A percentile compares a stretch with the other conserved stretches of the same genome.
These are phyloP conservation scores for Calosoma granatense DNA, from an alignment of 1,140 invertebrate genomes.

Conservation along the genomic window DNA sequence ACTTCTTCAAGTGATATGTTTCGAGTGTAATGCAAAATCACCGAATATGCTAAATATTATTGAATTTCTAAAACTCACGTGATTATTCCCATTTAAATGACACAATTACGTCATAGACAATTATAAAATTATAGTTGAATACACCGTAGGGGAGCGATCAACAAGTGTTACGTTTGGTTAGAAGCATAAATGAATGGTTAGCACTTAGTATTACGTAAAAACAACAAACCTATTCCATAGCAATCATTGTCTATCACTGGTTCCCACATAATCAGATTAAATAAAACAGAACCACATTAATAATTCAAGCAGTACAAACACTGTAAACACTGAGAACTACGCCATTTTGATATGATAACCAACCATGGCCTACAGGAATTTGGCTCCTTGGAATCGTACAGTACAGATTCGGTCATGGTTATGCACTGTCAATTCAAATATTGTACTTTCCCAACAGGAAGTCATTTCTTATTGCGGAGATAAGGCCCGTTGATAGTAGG, in stretches of 20 bases:
- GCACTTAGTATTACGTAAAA: not conserved
- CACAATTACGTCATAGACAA: slow-evolving; percentile 12
- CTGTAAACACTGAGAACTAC: not conserved
- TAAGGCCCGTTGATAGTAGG: too few relatives aligned
- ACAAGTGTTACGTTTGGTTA: slow-evolving; percentile 10
- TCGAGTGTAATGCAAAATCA: not conserved
- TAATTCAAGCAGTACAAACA: not conserved
- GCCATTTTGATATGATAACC: not conserved
- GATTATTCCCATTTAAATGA: too few relatives aligned
- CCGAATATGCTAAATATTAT: not conserved
- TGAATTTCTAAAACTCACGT: too few relatives aligned
- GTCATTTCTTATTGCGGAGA: too few relatives aligned
- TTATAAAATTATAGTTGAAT: slow-evolving; percentile 7
- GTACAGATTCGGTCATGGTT: too few relatives aligned
- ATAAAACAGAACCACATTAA: slow-evolving; percentile 2
- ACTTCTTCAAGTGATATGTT: not conserved
- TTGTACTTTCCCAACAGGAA: too few relatives aligned
- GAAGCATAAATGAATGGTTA: not conserved
- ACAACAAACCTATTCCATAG: slow-evolving; percentile 23
- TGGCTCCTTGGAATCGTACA: too few relatives aligned
- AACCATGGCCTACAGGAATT: too few relatives aligned
- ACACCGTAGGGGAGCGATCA: slow-evolving; percentile 12
- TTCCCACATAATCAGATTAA: slow-evolving; percentile 20
- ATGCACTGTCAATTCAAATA: too few relatives aligned
- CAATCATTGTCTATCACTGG: slow-evolving; percentile 19